A percentile compares a stretch with the other conserved stretches of the same genome.
phyloP scores from a whole-genome alignment of 2,113 vertebrate genomes.

The Bostrychus sinensis region DNA sequence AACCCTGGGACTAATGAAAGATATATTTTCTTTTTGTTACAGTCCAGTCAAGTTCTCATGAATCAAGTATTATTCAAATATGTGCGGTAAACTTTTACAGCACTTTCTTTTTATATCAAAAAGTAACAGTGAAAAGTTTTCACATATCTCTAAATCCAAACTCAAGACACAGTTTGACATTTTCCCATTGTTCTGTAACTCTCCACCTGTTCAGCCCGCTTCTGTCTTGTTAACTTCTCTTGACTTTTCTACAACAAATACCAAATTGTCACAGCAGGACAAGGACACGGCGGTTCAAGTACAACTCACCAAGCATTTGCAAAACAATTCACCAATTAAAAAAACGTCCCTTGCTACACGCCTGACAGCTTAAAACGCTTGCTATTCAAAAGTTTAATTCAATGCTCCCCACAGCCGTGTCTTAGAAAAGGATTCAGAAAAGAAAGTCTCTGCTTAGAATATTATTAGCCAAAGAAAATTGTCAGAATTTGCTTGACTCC shows the following conservation, averaged over 20 bases:
- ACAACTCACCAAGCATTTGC: neutral
- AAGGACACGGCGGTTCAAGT: neutral
- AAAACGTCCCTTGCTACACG: neutral
- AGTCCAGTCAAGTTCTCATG: neutral
- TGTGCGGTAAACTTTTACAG: neutral
- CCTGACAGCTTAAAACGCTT: neutral
- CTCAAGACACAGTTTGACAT: neutral
- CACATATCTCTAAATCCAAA: neutral
- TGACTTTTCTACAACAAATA: conserved; percentile 4
- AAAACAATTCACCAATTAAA: neutral
- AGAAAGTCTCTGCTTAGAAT: neutral
- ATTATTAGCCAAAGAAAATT: conserved; percentile 9
- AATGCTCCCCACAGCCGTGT: neutral
- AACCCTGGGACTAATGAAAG: too few relatives aligned
- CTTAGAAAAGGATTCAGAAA: neutral
- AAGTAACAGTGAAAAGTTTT: neutral
- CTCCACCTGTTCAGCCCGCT: neutral
- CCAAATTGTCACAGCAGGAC: neutral
- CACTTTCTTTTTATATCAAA: neutral
- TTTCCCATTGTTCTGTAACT: neutral
- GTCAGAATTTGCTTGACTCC: neutral
- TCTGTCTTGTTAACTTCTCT: neutral
- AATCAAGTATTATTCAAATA: neutral
- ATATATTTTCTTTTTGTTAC: too few relatives aligned
- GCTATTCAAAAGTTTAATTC: conserved; percentile 1